Evolutionary conservation across 2,113 vertebrate genomes (phyloP), one percentile per base, ranked within the genome.

Genomic region (Campylomormyrus tamandua): DNA sequence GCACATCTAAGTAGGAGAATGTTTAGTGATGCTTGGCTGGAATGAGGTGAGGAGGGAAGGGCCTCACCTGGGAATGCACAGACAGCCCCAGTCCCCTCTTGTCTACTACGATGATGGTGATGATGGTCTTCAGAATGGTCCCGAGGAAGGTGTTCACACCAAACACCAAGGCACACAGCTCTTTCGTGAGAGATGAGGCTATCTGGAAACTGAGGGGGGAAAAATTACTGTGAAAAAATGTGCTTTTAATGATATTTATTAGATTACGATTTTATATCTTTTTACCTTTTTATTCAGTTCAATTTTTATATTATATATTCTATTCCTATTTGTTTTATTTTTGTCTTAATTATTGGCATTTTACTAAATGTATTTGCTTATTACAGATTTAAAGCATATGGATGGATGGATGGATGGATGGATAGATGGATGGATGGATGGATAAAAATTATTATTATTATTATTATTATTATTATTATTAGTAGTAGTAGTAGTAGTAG

Each of bases 61-160:
- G 21, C 6, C 92, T 90, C 94, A 99, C 98, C 98, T 99, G 98
- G 0, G 87, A 35, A 4, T 89, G 92, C 39, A 99, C 97, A 0
- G 92, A 85, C 62, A 99, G 92, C 17, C 89, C 96, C 91, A 99
- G 94, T 24, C 97, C 97, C 83, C 94, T 94, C 92, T 96, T 97
- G 92, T 99, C 98, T 0, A 94, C 94, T 2, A 99, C 94, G 0
- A 98, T 95, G 77, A 98, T 50, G 3, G 93, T 99, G 92, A 99
- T 97, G 90, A 95, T 74, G 31, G 94, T 97, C 93, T 98, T 99
- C 90, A 99, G 93, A 3, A 97, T 27, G 0, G 97, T 98, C 90
- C 96, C 97, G 0, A 98, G 91, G 92, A 99, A 99, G 0, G 98
- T 98, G 95, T 99, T 99, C 89, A 99, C 91, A 0, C 98, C 98